phyloP scores from a whole-genome alignment of 2,113 vertebrate species.

The Hyaena hyaena region DNA sequence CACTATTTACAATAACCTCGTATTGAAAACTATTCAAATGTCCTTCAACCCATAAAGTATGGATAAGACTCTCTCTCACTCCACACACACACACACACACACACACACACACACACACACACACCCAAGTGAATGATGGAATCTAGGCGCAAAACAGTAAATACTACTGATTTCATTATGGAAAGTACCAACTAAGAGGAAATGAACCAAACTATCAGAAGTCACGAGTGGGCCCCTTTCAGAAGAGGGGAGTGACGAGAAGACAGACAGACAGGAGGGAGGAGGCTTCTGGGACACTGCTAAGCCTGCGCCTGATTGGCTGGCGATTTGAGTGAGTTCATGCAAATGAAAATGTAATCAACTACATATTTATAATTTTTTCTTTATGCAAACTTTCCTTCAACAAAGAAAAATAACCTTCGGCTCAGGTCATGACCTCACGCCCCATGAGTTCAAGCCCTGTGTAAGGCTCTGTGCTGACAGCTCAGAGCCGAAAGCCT shows the following conservation, averaged over 20 bases:
- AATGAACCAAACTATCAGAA: not conserved
- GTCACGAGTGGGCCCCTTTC: not conserved
- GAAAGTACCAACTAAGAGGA: not conserved
- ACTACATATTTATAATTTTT: not conserved
- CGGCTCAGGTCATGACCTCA: too few species aligned
- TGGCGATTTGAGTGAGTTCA: not conserved
- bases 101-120: not conserved
- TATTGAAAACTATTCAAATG: not conserved
- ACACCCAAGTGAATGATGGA: not conserved
- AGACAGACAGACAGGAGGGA: accelerated
- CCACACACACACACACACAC: not conserved
- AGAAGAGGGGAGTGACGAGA: not conserved
- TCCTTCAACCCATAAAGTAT: not conserved
- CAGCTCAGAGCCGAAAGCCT: too few species aligned
- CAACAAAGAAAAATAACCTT: not conserved
- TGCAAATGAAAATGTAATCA: not conserved
- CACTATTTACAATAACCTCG: not conserved
- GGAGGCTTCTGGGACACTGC: accelerated
- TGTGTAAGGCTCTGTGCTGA: too few species aligned
- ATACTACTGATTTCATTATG: not conserved
- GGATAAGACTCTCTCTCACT: not conserved
- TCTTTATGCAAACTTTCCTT: not conserved
- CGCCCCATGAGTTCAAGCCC: too few species aligned
- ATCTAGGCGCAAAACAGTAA: not conserved
- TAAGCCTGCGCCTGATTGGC: accelerated